Percentiles rank a stretch among this genome's conserved stretches.
Conservation (phyloP, 1,140 invertebrate genomes). For the Periplaneta americana region DNA sequence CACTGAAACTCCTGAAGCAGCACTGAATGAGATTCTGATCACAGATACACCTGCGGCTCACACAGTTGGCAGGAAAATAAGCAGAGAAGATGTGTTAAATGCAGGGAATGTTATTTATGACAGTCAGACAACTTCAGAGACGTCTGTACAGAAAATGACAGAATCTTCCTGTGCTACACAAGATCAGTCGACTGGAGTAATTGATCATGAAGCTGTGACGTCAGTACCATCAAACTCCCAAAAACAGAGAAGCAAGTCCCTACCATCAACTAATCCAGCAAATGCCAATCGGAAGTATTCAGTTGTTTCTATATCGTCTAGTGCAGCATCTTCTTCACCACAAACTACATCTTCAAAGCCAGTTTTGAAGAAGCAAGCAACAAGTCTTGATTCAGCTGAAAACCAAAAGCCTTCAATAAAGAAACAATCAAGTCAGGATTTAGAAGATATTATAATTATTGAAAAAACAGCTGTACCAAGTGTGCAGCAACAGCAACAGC, state of each 20-base stretch:
- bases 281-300: neutral
- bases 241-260: neutral
- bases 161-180: neutral
- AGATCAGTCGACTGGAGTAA: neutral
- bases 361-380: neutral
- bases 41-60: neutral
- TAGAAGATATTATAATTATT: constrained; percentile 4
- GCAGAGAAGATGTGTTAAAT: neutral
- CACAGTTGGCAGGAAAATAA: neutral
- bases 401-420: neutral
- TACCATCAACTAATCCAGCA: neutral
- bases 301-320: neutral
- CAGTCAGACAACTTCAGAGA: neutral
- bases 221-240: neutral
- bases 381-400: constrained; percentile 5
- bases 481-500: too few species aligned
- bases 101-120: neutral
- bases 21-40: neutral
- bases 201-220: neutral
- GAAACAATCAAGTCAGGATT: neutral
- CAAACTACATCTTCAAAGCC: neutral
- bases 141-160: neutral
- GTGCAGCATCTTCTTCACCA: neutral
- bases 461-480: neutral
- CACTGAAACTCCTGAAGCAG: neutral